A percentile compares a stretch with the other conserved stretches of the same genome.
These are phyloP conservation scores for Leptodactylus fallax DNA, from an alignment of 2,797 vertebrate species.

Conservation along the genomic window DNA sequence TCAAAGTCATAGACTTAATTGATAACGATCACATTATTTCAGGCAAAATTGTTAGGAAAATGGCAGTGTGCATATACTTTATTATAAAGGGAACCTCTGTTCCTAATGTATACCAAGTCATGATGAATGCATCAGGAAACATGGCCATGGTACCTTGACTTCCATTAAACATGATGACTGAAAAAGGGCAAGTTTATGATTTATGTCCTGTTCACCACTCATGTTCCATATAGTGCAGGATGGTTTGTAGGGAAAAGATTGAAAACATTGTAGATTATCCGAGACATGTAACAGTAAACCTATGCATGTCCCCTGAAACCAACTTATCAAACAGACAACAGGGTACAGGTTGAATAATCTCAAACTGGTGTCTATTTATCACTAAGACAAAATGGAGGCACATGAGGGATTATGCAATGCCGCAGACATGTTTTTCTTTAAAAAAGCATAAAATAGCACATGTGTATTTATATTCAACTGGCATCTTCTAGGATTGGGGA, in stretches of 20 bases:
- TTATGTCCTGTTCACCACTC: slow-evolving; percentile 32
- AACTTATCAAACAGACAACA: slow-evolving; percentile 50
- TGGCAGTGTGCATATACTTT: slow-evolving; percentile 23
- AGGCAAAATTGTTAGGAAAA: too few species aligned
- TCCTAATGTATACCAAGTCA: slow-evolving; percentile 15
- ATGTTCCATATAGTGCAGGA: not conserved
- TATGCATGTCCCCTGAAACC: slow-evolving; percentile 13
- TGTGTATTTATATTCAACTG: not conserved
- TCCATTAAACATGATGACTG: slow-evolving; percentile 54
- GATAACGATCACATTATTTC: too few species aligned
- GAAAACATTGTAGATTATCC: slow-evolving; percentile 44
- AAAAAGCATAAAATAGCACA: not conserved
- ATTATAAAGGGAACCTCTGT: not conserved
- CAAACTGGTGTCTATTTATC: slow-evolving; percentile 40
- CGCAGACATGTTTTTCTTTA: slow-evolving; percentile 9
- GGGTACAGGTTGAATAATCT: slow-evolving; percentile 45
- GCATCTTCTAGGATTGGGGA: not conserved
- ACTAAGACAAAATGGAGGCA: slow-evolving; percentile 42
- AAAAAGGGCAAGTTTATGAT: slow-evolving; percentile 53
- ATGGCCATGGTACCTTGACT: slow-evolving; percentile 43
- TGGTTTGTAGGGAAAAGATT: slow-evolving; percentile 27
- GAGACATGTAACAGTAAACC: slow-evolving; percentile 45
- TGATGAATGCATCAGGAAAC: slow-evolving; percentile 46
- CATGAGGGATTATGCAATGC: not conserved
- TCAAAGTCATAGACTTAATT: too few species aligned